Base-by-base conservation (phyloP, 2,797 vertebrate species). In the Apogon hyalosoma region DNA sequence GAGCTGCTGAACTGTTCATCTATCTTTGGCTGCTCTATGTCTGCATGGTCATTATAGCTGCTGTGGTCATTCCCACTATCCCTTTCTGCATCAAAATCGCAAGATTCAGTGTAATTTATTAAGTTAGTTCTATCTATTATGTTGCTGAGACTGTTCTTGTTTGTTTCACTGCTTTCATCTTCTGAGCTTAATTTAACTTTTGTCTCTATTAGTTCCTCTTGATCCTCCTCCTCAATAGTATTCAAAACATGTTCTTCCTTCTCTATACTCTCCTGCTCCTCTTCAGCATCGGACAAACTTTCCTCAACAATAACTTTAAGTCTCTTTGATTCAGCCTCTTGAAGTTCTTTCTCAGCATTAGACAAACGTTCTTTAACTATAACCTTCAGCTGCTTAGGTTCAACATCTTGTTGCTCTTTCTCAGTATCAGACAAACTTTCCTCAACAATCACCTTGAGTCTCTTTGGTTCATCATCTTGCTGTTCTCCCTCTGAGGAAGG, bases 31-130 rank as follows among this genome's bases (percentile, higher is more conserved):
- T 75, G 55, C 49, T 76, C 60, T 48, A 43, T 53, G 11, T 79
- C 73, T 46, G 12, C 14, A 2, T 80, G 74, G 51, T 87, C 76
- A 12, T 82, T 86, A 73, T 57, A 83, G 67, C 74, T 81, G 53
- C 63, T 82, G 76, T 87, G 86, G 13, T 90, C 73, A 1, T 90
- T 89, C 15, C 87, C 81, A n/a, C 85, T 88, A 11, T 90, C 85
- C 13, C 84, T 51, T 6, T 86, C 76, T 40, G 46, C 24, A 50
- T 67, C 61, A 21, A 65, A 81, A 48, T 39, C 41, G 13, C 36
- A 46, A 41, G 36, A 43, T 15, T 73, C 33, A 38, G 60, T 33
- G 3, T 59, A 19, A 19, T 45, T 68, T 1, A 67, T 71, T 40
- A 70, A 58, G 36, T 63, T 68, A 24, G 14, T 53, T 0, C 24